A percentile compares a stretch with the other conserved stretches of the same genome.
phyloP scores from a whole-genome alignment of 37 sponge, comb jelly and placozoan species.

The Aplysina aerophoba region DNA sequence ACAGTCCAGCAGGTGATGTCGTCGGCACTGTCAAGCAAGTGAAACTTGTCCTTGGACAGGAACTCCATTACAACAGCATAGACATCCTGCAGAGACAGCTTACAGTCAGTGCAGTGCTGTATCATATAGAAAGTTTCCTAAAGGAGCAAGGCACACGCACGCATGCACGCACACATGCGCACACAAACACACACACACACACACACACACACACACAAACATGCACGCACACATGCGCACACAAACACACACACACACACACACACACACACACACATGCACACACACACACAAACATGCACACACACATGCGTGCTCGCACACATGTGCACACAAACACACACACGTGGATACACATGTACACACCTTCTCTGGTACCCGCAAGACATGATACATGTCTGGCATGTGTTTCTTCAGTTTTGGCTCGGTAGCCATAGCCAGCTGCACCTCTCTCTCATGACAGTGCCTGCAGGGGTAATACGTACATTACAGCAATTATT shows the following conservation, averaged over 20 bases:
- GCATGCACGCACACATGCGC: no score
- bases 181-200: no score
- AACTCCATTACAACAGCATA: conserved; percentile 74
- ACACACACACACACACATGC: neutral
- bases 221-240: no score
- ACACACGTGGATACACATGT: neutral
- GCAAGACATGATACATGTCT: conserved; percentile 39
- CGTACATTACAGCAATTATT: no score
- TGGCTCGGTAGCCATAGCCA: conserved; percentile 33
- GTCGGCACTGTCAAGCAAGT: conserved; percentile 59
- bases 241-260: conserved; percentile 2
- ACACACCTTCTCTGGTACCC: conserved; percentile 47
- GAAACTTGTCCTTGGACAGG: conserved; percentile 38
- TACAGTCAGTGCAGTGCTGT: no score
- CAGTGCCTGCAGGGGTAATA: conserved; percentile 33
- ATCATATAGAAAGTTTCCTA: neutral
- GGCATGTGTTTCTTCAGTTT: conserved; percentile 48
- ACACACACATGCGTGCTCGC: neutral
- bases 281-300: neutral
- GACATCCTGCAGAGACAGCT: conserved; percentile 65
- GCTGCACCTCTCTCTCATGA: conserved; percentile 60
- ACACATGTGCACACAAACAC: neutral
- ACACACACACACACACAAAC: no score
- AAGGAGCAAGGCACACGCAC: neutral
- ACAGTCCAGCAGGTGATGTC: conserved; percentile 61